These are phyloP conservation scores for Micromussa lordhowensis DNA, from an alignment of 92 coral and sea anemone species.

Conservation along the genomic window DNA sequence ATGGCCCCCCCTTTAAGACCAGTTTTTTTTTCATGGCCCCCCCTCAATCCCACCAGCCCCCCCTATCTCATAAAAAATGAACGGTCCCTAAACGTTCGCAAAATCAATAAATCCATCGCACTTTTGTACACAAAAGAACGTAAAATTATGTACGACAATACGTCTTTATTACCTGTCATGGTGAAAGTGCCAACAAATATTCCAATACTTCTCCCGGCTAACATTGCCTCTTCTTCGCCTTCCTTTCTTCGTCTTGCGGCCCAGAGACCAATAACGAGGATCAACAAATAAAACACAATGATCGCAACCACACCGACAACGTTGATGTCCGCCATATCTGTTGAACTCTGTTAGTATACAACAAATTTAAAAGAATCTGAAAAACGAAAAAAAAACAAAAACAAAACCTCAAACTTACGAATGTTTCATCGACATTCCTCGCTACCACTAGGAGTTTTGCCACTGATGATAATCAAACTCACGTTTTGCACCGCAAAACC, in stretches of 20 bases:
- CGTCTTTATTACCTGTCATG: conserved; percentile 71
- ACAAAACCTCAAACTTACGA: neutral
- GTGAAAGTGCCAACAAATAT: conserved; percentile 80
- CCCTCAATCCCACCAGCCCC: too few relatives aligned
- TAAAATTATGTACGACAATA: too few relatives aligned
- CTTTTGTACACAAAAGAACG: neutral
- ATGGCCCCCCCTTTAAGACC: too few relatives aligned
- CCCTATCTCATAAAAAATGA: too few relatives aligned
- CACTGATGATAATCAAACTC: neutral
- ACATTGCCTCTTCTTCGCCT: conserved; percentile 77
- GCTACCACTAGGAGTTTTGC: neutral
- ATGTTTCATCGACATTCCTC: neutral
- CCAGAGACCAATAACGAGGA: conserved; percentile 74
- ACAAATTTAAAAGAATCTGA: neutral
- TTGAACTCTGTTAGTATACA: neutral
- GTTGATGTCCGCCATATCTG: conserved; percentile 56
- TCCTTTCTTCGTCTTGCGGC: conserved; percentile 76
- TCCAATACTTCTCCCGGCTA: conserved; percentile 84
- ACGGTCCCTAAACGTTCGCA: neutral
- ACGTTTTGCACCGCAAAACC: neutral
- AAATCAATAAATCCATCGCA: neutral
- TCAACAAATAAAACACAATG: conserved; percentile 73
- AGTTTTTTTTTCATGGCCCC: too few relatives aligned
- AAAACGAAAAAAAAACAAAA: neutral
- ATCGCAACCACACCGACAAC: conserved; percentile 77